phyloP scores from a whole-genome alignment of 2,888 invertebrate genomes.

The Drosophila subsilvestris region DNA sequence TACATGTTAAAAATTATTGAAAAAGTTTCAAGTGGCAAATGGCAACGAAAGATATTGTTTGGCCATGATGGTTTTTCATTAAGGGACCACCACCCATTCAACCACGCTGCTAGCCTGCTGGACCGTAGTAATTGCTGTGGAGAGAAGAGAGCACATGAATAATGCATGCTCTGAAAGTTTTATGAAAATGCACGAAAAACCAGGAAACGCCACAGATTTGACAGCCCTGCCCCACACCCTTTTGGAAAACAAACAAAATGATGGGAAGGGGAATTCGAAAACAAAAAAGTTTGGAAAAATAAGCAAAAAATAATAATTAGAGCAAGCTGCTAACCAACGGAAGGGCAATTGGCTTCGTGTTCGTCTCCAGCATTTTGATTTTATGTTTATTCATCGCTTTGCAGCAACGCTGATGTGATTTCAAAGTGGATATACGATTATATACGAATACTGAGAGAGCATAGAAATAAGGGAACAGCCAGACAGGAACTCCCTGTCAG shows the following conservation, averaged over 20 bases:
- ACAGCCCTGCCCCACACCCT: background rate
- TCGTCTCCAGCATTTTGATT: background rate
- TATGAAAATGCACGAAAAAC: constrained; percentile 66
- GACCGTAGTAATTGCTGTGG: constrained; percentile 69
- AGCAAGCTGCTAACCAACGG: constrained; percentile 21
- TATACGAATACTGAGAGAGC: no score
- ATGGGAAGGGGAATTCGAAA: background rate
- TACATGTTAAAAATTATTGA: constrained; percentile 71
- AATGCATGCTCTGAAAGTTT: constrained; percentile 72
- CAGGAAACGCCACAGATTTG: constrained; percentile 43
- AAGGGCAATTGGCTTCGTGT: constrained; percentile 45
- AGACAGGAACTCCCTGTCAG: no score
- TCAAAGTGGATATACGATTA: no score
- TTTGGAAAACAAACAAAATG: constrained; percentile 18
- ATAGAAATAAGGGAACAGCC: no score
- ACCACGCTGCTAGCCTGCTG: constrained; percentile 19
- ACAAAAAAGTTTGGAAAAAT: constrained; percentile 15
- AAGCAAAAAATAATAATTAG: constrained; percentile 13
- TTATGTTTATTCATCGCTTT: background rate
- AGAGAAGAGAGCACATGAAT: constrained; percentile 56
- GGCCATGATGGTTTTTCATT: constrained; percentile 71
- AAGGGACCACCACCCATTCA: constrained; percentile 29
- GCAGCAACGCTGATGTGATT: background rate
- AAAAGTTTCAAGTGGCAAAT: constrained; percentile 63
- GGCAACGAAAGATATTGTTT: constrained; percentile 33